Evolutionary conservation across 2,113 vertebrate species (phyloP).

Genomic region (Periophthalmus modestus): DNA sequence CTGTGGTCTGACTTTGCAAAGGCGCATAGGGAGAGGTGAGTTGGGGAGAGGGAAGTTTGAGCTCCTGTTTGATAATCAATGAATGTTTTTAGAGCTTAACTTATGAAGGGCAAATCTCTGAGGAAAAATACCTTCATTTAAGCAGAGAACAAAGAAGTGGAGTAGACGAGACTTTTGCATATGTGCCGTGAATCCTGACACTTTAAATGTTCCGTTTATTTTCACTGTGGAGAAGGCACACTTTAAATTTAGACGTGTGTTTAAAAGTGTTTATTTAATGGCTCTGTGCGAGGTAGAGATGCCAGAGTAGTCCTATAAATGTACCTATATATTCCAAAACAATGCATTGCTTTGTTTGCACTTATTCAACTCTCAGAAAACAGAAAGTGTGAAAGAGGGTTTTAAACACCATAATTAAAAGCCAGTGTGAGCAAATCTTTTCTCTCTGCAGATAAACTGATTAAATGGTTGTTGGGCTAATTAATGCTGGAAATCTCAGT

Average conservation of each 20-base stretch:
- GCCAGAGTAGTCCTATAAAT: slow-evolving; percentile 5
- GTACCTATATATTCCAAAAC: not conserved
- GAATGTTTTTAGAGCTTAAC: slow-evolving; percentile 31
- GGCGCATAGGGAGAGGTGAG: slow-evolving; percentile 25
- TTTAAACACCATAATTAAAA: slow-evolving; percentile 2
- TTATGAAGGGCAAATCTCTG: slow-evolving; percentile 41
- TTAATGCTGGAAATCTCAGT: slow-evolving; percentile 1
- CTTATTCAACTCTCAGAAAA: not conserved
- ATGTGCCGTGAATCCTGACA: slow-evolving; percentile 25
- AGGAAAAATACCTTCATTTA: slow-evolving; percentile 39
- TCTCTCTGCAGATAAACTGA: not conserved
- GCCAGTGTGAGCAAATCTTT: slow-evolving; percentile 1
- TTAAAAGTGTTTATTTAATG: slow-evolving; percentile 7
- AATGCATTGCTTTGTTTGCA: not conserved
- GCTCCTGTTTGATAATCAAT: slow-evolving; percentile 38
- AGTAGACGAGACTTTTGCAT: slow-evolving; percentile 8
- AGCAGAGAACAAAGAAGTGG: slow-evolving; percentile 30
- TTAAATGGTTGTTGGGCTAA: slow-evolving; percentile 6
- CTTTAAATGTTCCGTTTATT: slow-evolving; percentile 19
- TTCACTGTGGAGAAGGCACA: slow-evolving; percentile 11
- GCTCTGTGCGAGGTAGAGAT: not conserved
- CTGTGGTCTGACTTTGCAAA: slow-evolving; percentile 15
- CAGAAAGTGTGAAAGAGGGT: slow-evolving; percentile 7
- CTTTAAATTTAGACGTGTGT: slow-evolving; percentile 11
- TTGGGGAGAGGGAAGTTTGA: slow-evolving; percentile 19